Conservation (phyloP, 2,797 vertebrate genomes). For the Perdix hodgsoniae region DNA sequence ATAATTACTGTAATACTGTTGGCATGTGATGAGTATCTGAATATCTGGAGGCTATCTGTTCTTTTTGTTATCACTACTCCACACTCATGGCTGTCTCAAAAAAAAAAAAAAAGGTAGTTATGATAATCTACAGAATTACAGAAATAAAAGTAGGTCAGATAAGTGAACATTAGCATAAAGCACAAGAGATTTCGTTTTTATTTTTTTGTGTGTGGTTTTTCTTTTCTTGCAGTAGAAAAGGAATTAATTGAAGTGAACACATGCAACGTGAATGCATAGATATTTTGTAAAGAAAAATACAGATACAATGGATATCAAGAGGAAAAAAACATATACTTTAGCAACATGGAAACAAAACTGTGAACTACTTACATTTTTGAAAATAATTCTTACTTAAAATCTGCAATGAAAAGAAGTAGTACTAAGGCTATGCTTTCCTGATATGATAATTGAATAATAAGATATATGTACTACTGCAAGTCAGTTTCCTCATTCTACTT, state of each 20-base stretch:
- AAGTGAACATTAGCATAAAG: not conserved
- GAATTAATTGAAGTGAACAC: not conserved
- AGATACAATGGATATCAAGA: not conserved
- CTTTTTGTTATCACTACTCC: not conserved
- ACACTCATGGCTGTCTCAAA: not conserved
- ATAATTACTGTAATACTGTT: not conserved
- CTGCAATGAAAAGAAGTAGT: not conserved
- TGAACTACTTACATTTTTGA: not conserved
- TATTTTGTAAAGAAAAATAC: not conserved
- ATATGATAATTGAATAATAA: constrained; percentile 45
- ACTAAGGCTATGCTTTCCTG: not conserved
- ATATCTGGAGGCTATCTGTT: not conserved
- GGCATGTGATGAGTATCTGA: not conserved
- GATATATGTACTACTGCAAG: constrained; percentile 32
- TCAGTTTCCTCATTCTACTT: constrained; percentile 41
- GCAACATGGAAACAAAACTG: not conserved
- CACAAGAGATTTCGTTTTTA: not conserved
- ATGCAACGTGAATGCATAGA: not conserved
- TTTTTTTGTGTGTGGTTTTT: not conserved
- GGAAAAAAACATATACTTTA: not conserved
- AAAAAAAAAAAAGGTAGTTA: not conserved
- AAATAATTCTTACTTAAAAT: constrained; percentile 14
- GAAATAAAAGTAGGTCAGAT: not conserved
- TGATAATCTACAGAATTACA: not conserved
- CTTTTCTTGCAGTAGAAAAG: not conserved